These are phyloP conservation scores for Amniataba percoides DNA, from an alignment of 2,797 vertebrate species.

Conservation along the genomic window DNA sequence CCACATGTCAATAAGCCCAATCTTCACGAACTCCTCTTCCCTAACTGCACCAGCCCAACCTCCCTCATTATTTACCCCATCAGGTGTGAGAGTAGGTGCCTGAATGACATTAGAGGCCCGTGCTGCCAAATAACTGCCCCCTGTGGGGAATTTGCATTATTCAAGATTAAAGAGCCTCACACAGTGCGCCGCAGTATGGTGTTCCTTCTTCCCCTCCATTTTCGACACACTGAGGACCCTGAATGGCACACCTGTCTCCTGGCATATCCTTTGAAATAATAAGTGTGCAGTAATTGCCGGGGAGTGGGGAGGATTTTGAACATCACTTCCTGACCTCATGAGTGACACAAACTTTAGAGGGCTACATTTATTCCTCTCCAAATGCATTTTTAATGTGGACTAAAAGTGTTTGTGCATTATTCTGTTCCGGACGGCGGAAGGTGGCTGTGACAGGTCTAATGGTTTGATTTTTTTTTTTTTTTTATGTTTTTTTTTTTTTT, in stretches of 20 bases:
- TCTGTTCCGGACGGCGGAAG: conserved; percentile 71
- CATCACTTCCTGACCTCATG: conserved; percentile 85
- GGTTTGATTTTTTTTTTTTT: conserved; percentile 71
- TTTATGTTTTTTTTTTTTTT: conserved; percentile 14
- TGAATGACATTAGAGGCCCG: conserved; percentile 82
- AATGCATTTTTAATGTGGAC: conserved; percentile 86
- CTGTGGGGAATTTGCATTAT: conserved; percentile 87
- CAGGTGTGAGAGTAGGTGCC: conserved; percentile 77
- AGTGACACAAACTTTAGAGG: conserved; percentile 87
- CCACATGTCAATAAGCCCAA: conserved; percentile 35
- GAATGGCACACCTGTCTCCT: conserved; percentile 88
- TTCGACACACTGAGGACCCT: conserved; percentile 77
- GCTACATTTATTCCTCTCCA: conserved; percentile 81
- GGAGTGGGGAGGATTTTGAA: conserved; percentile 82
- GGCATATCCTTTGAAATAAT: conserved; percentile 86
- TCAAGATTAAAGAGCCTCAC: conserved; percentile 85
- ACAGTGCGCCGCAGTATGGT: conserved; percentile 76
- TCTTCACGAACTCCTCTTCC: conserved; percentile 56
- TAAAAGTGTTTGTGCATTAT: conserved; percentile 84
- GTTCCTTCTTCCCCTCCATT: conserved; percentile 81
- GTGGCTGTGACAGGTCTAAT: conserved; percentile 78
- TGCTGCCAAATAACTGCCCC: conserved; percentile 83
- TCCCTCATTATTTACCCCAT: conserved; percentile 84
- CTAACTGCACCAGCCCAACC: conserved; percentile 64
- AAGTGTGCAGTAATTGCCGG: conserved; percentile 85